Evolutionary conservation across 2,888 invertebrate genomes (phyloP).

Genomic region (Cyaniris semiargus): DNA sequence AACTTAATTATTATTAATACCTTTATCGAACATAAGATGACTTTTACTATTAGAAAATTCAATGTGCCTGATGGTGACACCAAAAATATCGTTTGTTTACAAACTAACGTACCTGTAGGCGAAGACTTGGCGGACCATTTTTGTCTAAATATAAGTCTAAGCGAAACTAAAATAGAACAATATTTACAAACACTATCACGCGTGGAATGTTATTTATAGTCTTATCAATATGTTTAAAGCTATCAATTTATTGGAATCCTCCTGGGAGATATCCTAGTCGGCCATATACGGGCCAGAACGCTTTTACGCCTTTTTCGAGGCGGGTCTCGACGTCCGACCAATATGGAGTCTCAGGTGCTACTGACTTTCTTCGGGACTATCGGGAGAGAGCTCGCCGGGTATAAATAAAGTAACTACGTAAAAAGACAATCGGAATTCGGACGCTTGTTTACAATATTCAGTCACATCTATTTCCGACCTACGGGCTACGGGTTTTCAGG

Average conservation of each 20-base stretch:
- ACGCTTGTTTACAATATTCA: constrained; percentile 27
- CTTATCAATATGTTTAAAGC: neutral
- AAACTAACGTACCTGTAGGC: constrained; percentile 22
- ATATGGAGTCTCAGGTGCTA: constrained; percentile 1
- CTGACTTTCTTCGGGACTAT: constrained; percentile 19
- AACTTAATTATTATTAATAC: no score
- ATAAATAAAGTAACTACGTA: constrained; percentile 30
- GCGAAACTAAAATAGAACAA: constrained; percentile 17
- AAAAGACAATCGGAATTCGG: constrained; percentile 26
- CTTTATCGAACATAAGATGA: neutral
- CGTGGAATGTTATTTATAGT: constrained; percentile 20
- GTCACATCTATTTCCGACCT: constrained; percentile 26
- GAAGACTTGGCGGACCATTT: constrained; percentile 28
- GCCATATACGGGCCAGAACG: constrained; percentile 15
- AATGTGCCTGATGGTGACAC: neutral
- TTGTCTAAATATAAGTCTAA: neutral
- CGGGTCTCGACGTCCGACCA: constrained; percentile 9
- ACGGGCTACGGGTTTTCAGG: neutral
- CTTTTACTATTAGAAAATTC: neutral
- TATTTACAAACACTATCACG: constrained; percentile 15
- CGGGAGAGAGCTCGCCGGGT: constrained; percentile 18
- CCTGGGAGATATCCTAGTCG: neutral
- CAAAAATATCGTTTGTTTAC: constrained; percentile 1
- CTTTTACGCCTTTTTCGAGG: neutral
- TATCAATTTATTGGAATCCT: neutral